A percentile compares a stretch with the other conserved stretches of the same genome.
Conservation (phyloP, 53 echinoderm and acorn worm genomes). For the Echinometra lucunter region DNA sequence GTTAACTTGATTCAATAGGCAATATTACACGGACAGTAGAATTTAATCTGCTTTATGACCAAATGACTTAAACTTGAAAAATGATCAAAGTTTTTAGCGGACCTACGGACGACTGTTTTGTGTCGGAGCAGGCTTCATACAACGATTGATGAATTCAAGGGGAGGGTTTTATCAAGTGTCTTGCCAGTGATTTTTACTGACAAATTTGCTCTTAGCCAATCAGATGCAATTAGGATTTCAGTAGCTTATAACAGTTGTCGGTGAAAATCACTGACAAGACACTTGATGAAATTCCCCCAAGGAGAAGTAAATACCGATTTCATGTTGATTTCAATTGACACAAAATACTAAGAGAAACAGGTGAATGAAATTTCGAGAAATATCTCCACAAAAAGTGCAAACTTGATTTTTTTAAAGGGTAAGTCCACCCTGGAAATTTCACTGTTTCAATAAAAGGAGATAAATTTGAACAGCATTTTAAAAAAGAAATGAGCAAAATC, state of each 20-base stretch:
- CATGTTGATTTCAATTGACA: not conserved
- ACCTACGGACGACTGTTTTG: not conserved
- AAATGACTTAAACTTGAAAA: not conserved
- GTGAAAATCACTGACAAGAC: too few species aligned
- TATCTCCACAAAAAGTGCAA: not conserved
- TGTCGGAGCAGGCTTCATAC: not conserved
- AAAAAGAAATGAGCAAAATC: too few species aligned
- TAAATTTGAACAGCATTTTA: too few species aligned
- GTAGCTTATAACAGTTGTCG: too few species aligned
- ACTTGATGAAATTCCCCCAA: not conserved
- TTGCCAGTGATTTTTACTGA: too few species aligned
- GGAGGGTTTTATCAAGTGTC: not conserved
- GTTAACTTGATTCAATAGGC: slow-evolving; percentile 30
- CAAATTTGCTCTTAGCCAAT: too few species aligned
- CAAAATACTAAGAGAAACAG: not conserved
- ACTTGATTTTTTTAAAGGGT: too few species aligned
- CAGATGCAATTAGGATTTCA: too few species aligned
- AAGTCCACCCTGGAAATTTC: too few species aligned
- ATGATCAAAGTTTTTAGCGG: not conserved
- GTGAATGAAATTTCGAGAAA: not conserved
- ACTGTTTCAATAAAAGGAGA: too few species aligned
- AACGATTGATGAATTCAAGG: not conserved
- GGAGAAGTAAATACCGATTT: not conserved
- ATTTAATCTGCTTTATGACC: not conserved
- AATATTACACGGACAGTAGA: slow-evolving; percentile 9